Evolutionary conservation across 2,113 vertebrate genomes (phyloP).

Genomic region (Myxocyprinus asiaticus): DNA sequence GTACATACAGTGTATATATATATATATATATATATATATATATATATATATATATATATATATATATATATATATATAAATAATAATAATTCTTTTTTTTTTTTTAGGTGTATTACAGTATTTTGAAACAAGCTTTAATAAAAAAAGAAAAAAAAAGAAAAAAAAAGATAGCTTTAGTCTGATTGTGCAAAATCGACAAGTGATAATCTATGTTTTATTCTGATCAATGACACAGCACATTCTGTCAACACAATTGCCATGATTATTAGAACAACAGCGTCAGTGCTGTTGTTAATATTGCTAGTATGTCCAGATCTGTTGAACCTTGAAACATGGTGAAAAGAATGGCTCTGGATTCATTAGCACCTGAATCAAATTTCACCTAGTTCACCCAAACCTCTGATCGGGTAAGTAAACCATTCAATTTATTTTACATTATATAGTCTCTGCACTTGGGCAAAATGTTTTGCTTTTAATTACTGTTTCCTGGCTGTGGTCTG

Average conservation of each 20-base stretch:
- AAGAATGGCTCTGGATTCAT: background rate
- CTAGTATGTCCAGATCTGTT: background rate
- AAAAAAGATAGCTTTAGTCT: background rate
- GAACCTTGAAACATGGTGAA: background rate
- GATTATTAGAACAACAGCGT: background rate
- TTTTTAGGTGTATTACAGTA: background rate
- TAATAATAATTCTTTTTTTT: too few species aligned
- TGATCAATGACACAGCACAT: background rate
- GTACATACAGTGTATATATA: too few species aligned
- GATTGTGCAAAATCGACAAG: background rate
- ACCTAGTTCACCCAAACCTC: background rate
- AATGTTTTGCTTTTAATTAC: slow-evolving; percentile 24
- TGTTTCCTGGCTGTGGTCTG: slow-evolving; percentile 41
- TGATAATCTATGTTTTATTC: background rate
- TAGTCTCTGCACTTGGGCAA: background rate
- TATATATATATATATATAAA: too few species aligned
- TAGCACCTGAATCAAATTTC: background rate
- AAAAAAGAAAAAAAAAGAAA: too few species aligned
- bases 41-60: too few species aligned
- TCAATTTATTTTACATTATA: background rate
- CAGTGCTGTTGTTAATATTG: background rate
- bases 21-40: too few species aligned
- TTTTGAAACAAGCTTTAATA: background rate
- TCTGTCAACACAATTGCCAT: background rate
- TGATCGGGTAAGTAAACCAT: background rate